These are phyloP conservation scores for Petrophora chlorosata DNA, from an alignment of 2,888 invertebrate genomes.

Conservation along the genomic window DNA sequence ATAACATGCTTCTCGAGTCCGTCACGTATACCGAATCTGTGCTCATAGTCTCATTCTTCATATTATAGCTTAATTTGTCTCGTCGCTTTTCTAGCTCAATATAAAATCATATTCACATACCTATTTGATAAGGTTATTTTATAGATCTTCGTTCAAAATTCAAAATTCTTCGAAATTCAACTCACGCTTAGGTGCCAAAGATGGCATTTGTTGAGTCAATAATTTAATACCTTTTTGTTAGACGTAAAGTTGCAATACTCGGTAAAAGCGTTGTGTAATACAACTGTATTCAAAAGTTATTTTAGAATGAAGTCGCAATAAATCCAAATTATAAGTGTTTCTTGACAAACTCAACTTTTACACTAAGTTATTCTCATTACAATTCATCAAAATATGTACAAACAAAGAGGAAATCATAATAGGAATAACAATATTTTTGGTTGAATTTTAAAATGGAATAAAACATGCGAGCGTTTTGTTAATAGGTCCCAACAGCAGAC, in stretches of 20 bases:
- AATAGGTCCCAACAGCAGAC: constrained; percentile 17
- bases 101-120: too few species aligned
- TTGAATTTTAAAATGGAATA: constrained; percentile 15
- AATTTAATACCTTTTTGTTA: too few species aligned
- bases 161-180: too few species aligned
- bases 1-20: constrained; percentile 15
- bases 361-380: not conserved
- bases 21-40: constrained; percentile 3
- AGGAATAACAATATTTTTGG: constrained; percentile 2
- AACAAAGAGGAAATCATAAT: not conserved
- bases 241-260: too few species aligned
- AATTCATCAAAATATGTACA: not conserved
- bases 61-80: not conserved
- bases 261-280: too few species aligned
- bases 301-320: not conserved
- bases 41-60: not conserved
- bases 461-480: constrained; percentile 15
- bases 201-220: too few species aligned
- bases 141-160: too few species aligned
- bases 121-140: too few species aligned
- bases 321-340: not conserved
- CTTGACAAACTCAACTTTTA: not conserved
- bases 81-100: not conserved
- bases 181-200: too few species aligned
- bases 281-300: too few species aligned